phyloP scores from a whole-genome alignment of 2,797 vertebrate genomes.

The Steatocranus sp. region DNA sequence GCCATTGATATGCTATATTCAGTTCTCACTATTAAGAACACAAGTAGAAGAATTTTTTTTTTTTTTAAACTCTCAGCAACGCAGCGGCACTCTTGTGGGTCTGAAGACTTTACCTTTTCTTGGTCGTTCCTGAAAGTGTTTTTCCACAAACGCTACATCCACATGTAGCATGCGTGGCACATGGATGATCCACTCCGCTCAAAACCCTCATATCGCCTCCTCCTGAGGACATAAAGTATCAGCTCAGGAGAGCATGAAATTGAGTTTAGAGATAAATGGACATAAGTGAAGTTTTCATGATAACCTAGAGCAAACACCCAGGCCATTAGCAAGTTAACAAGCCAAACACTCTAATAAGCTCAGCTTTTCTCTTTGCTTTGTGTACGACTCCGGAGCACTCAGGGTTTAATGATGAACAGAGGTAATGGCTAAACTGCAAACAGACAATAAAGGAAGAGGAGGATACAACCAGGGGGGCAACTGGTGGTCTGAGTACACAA shows the following conservation, averaged over 20 bases:
- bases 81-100: neutral
- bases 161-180: neutral
- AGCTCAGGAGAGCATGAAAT: slow-evolving; percentile 71
- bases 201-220: neutral
- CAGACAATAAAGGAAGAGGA: neutral
- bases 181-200: slow-evolving; percentile 4
- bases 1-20: neutral
- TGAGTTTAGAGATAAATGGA: slow-evolving; percentile 63
- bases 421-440: slow-evolving; percentile 35
- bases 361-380: slow-evolving; percentile 14
- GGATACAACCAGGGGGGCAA: neutral
- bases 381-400: slow-evolving; percentile 8
- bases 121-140: neutral
- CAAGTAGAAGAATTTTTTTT: neutral
- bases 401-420: slow-evolving; percentile 49
- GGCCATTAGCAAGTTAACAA: slow-evolving; percentile 69
- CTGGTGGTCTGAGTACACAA: neutral
- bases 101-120: neutral
- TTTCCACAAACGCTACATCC: neutral
- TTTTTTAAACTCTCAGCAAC: no score
- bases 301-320: slow-evolving; percentile 60
- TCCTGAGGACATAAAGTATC: slow-evolving; percentile 46
- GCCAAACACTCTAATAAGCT: slow-evolving; percentile 57
- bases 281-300: slow-evolving; percentile 53
- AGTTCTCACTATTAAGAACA: neutral